Evolutionary conservation across 2,888 invertebrate species (phyloP), one percentile per base, ranked within the genome.

Genomic region (Diarsia rubi): DNA sequence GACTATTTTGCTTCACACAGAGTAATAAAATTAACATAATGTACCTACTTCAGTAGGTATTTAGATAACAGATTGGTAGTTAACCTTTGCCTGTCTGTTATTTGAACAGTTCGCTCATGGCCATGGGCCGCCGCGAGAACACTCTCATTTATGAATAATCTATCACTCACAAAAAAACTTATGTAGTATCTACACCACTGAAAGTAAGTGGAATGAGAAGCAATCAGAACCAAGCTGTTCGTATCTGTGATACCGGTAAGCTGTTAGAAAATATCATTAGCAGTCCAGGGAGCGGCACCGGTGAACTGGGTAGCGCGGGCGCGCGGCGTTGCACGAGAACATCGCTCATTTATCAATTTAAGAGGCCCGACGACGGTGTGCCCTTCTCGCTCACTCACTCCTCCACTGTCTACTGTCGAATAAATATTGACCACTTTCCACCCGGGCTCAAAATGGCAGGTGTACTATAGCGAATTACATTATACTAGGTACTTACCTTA

Each of bases 11-110:
- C 5, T 52, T 73, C 42, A n/a, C n/a, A 14, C 42, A 49, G 24
- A 49, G 14, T 63, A 54, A 11, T 31, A 44, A 31, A 60, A 31
- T 44, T 19, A 44, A 19, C 37, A 45, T n/a, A 27, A 63, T 16
- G 14, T 21, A 54, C n/a, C 14, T 16, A 54, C n/a, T 60, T 24
- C 16, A 27, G 47, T 2, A n/a, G n/a, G n/a, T n/a, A 37, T 24
- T 24, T 74, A 24, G 24, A 45, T 75, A 74, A 62, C 52, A 54
- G 45, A 54, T 75, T 24, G 49, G 54, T 63, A 63, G 45, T 75
- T 74, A 24, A 74, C 76, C 54, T 75, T 63, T 75, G 74, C 16
- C 31, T 54, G n/a, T 44, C 37, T 2, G 21, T 62, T 21, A 19
- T 14, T 24, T 2, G 24, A 27, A 73, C 19, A 3, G 5, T 24